Conservation (phyloP, 2,888 invertebrate genomes). For the Iphiclides podalirius region DNA sequence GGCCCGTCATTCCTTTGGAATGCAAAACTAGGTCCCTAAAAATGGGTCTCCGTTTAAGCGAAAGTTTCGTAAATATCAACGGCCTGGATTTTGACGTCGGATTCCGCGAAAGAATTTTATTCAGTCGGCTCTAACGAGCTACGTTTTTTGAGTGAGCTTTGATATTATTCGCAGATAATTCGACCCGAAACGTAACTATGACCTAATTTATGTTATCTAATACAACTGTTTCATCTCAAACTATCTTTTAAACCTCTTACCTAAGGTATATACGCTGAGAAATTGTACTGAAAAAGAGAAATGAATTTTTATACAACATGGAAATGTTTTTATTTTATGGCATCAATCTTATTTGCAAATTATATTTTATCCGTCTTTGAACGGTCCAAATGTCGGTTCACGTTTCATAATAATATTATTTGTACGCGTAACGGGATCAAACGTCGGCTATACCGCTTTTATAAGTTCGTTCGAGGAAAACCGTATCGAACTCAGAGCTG, state of each 20-base stretch:
- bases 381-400: neutral
- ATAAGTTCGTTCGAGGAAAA: neutral
- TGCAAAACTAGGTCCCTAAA: constrained; percentile 45
- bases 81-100: constrained; percentile 32
- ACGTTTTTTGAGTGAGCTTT: constrained; percentile 10
- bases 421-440: neutral
- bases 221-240: too few species aligned
- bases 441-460: neutral
- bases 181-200: too few species aligned
- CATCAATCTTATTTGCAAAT: too few species aligned
- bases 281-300: neutral
- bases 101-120: constrained; percentile 40
- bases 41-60: constrained; percentile 51
- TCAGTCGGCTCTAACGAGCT: constrained; percentile 33
- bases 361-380: neutral
- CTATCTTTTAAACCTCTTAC: too few species aligned
- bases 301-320: too few species aligned
- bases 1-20: constrained; percentile 19
- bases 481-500: neutral
- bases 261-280: too few species aligned
- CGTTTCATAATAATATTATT: neutral
- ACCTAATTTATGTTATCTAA: too few species aligned
- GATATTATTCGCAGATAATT: too few species aligned
- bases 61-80: constrained; percentile 34
- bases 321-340: too few species aligned